Conservation (phyloP, 2,888 invertebrate genomes). For the Graphium colonna region DNA sequence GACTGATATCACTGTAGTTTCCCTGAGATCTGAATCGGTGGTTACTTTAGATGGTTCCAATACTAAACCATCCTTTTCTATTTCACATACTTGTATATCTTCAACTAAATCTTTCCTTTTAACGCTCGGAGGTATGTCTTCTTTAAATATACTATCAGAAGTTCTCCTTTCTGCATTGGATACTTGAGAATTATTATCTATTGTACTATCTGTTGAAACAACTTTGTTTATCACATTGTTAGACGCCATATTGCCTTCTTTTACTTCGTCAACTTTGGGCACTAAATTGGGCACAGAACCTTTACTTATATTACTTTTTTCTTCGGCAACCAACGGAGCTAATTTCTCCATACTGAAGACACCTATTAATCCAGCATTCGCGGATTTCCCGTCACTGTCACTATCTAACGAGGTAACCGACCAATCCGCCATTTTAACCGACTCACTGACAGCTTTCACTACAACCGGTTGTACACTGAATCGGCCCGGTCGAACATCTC, state of each 20-base stretch:
- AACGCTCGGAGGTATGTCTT: neutral
- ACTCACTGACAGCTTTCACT: neutral
- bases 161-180: too few species aligned
- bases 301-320: too few species aligned
- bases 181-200: too few species aligned
- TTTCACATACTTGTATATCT: neutral
- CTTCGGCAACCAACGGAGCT: neutral
- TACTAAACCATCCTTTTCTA: conserved; percentile 1
- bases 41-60: neutral
- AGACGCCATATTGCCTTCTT: neutral
- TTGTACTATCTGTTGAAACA: too few species aligned
- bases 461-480: neutral
- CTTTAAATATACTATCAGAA: neutral
- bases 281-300: neutral
- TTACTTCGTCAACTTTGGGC: neutral
- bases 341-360: neutral
- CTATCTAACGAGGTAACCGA: neutral
- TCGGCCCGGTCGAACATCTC: neutral
- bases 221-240: neutral
- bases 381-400: too few species aligned
- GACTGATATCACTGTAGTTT: conserved; percentile 4
- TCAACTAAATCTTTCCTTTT: neutral
- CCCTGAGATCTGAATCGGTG: conserved; percentile 8
- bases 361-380: neutral
- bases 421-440: neutral